Base-by-base conservation (phyloP, 2,113 vertebrate species). In the Zosterops japonicus region DNA sequence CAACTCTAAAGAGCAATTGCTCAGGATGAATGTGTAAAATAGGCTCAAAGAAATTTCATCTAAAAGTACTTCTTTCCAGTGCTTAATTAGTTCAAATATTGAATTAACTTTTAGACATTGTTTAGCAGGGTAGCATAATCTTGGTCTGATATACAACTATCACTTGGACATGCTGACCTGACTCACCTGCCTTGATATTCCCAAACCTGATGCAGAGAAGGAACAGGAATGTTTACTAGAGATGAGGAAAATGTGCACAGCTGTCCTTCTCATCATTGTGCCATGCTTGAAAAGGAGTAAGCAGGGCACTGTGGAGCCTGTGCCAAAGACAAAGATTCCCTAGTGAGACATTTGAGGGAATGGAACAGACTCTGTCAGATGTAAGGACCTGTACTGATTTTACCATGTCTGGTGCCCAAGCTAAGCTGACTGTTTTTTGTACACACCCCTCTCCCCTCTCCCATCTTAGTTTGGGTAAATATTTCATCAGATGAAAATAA, bases 391-490 rank as follows among this genome's bases (percentile, higher is more conserved):
- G 24, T 11, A 41, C 3, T 31, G 7, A 31, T 56, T 59, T 71
- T 22, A 8, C 2, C 4, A 3, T 19, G 8, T 28, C 88, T 11
- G 1, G 8, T 60, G 25, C 3, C 17, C 15, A 36, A 42, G 22
- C 24, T 8, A 80, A 24, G 33, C 11, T 29, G 23, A 33, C 5
- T 7, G 9, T 28, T 46, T 60, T 83, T 83, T 56, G 6, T 46
- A 25, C 33, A 20, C 5, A 12, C 13, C 2, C 3, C 7, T 24
- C 4, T 12, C 7, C 5, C 27, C 28, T 22, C 18, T 27, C 9
- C 8, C 10, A 8, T 28, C 24, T 57, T 35, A 17, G 0, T 70
- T 39, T 49, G 21, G 41, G 42, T 13, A 78, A 68, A 28, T 67
- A 29, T 59, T 89, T 82, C 8, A 12, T 59, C 42, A 55, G 20